A percentile compares a stretch with the other conserved stretches of the same genome.
phyloP scores from a whole-genome alignment of 2,797 vertebrate genomes.

The Heliangelus exortis region DNA sequence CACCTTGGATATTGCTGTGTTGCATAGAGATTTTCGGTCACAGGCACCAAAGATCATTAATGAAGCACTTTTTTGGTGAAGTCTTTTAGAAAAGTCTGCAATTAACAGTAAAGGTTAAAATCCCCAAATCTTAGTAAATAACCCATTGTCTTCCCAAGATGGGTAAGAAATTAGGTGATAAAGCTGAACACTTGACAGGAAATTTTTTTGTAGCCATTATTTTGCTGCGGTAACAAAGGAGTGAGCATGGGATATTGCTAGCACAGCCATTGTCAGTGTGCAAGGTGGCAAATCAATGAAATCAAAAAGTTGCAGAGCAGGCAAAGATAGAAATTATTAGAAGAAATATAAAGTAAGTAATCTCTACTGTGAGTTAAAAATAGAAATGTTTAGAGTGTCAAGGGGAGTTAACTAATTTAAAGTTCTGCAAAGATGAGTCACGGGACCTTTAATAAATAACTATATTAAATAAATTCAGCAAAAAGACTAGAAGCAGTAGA shows the following conservation, averaged over 20 bases:
- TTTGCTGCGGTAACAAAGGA: neutral
- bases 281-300: neutral
- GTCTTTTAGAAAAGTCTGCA: neutral
- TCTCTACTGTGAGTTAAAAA: neutral
- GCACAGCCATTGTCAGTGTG: neutral
- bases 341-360: neutral
- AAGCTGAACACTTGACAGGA: neutral
- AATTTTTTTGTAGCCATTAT: neutral
- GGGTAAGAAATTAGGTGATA: neutral
- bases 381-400: neutral
- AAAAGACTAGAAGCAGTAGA: neutral
- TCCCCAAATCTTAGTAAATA: neutral
- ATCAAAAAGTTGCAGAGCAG: neutral
- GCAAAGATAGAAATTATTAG: neutral
- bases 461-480: neutral
- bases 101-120: neutral
- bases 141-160: neutral
- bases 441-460: neutral
- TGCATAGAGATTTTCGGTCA: conserved; percentile 34
- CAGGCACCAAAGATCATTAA: neutral
- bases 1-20: conserved; percentile 3
- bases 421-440: neutral
- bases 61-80: neutral
- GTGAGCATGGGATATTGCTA: neutral
- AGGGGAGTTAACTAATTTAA: neutral